A percentile compares a stretch with the other conserved stretches of the same genome.
Conservation (phyloP, 2,113 vertebrate species). For the Chloebia gouldiae region DNA sequence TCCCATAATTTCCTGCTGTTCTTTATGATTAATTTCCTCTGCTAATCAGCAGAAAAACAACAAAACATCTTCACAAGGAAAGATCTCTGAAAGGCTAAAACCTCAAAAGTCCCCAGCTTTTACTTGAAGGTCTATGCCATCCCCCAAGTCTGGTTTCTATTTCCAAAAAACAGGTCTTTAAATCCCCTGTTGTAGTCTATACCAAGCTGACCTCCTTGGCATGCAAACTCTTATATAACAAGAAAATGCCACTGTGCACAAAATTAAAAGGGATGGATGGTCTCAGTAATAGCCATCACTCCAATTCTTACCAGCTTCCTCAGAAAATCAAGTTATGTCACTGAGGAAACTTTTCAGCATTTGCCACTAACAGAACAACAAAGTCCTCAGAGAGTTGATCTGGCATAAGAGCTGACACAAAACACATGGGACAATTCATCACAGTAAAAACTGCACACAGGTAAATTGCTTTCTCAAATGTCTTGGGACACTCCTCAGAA, state of each 20-base stretch:
- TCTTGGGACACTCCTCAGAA: not conserved
- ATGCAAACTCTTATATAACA: not conserved
- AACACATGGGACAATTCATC: not conserved
- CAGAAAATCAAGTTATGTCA: slow-evolving; percentile 29
- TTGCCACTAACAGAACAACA: not conserved
- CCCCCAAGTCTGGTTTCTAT: not conserved
- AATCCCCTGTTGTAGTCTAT: not conserved
- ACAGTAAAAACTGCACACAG: not conserved
- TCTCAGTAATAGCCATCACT: not conserved
- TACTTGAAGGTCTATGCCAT: not conserved
- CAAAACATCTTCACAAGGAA: not conserved
- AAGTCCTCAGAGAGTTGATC: not conserved
- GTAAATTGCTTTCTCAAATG: not conserved
- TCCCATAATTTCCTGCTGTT: not conserved
- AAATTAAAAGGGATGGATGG: not conserved
- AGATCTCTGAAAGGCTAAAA: not conserved
- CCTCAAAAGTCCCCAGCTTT: not conserved
- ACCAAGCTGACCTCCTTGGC: not conserved
- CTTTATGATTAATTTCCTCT: not conserved
- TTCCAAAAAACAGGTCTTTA: not conserved
- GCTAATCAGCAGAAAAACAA: not conserved
- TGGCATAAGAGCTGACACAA: not conserved
- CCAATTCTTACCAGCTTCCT: slow-evolving; percentile 10
- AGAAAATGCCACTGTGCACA: not conserved
- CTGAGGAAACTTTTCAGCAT: slow-evolving; percentile 14